Base-by-base conservation (phyloP, 2,797 vertebrate species). In the Tympanoctomys barrerae region DNA sequence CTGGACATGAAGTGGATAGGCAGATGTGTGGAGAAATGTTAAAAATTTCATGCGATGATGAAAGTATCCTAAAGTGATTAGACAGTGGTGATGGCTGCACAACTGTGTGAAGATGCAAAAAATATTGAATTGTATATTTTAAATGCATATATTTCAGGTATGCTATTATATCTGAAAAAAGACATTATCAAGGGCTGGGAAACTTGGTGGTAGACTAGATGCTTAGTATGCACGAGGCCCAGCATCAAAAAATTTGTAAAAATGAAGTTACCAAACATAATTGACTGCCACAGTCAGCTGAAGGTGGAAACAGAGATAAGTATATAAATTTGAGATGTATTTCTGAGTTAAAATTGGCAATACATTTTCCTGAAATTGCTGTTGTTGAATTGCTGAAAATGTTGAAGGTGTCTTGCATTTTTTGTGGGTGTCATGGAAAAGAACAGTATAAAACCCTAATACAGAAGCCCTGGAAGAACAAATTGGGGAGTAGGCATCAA, bases 241-340 rank as follows among this genome's bases (percentile, higher is more conserved):
- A 86, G 46, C 33, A 70, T 66, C 14, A 21, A 19, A 66, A 12
- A 66, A 16, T 26, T 52, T 52, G 28, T 33, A 52, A 33, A 85
- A 85, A 68, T 68, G 21, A 54, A 19, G 14, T 77, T 85, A 62
- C n/a, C n/a, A 62, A 54, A 75, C 54, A 77, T 66, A 46, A 33
- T 77, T 70, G 78, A 42, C n/a, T 54, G 18, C 11, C 62, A 28
- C 46, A 39, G 4, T 94, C 84, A 26, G 59, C 46, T 90, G 64
- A 89, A 91, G 49, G 12, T 89, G n/a, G 78, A 83, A 13, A 83
- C 49, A 39, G 52, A 87, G 31, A 31, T 71, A 84, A 49, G 64
- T 42, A 18, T 22, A 94, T 94, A 54, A 86, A 85, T 71, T 86
- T 82, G 33, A 93, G 61, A 85, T 49, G 13, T 52, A 91, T 73